A percentile compares a stretch with the other conserved stretches of the same genome.
Conservation (phyloP, 2,113 vertebrate species). For the Corapipo altera region DNA sequence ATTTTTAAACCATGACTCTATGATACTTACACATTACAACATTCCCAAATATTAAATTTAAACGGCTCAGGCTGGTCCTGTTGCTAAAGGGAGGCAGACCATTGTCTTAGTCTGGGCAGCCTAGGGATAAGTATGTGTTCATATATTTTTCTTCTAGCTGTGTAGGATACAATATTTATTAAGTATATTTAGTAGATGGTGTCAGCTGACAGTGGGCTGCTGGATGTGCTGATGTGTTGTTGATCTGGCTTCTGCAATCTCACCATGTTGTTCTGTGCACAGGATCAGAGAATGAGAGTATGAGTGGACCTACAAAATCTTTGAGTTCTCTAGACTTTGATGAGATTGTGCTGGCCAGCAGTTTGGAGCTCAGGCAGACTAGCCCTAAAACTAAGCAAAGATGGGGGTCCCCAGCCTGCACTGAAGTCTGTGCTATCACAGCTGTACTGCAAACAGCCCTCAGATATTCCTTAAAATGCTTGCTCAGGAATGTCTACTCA, state of each 20-base stretch:
- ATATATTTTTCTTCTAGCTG: neutral
- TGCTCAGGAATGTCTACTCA: constrained; percentile 28
- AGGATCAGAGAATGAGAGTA: neutral
- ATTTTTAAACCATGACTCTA: neutral
- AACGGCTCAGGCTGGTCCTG: neutral
- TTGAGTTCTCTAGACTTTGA: neutral
- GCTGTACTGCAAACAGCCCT: neutral
- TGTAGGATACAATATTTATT: neutral
- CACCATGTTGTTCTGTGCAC: neutral
- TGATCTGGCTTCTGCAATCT: neutral
- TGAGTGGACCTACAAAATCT: neutral
- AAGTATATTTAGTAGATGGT: neutral
- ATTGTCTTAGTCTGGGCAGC: neutral
- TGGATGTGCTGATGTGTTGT: neutral
- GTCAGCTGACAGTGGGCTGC: neutral
- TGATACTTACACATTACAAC: neutral
- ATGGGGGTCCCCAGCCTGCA: neutral
- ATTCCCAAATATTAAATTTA: neutral
- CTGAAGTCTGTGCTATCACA: constrained; percentile 3
- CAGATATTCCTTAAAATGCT: constrained; percentile 27
- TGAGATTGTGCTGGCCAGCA: neutral
- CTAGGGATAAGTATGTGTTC: neutral
- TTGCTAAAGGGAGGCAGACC: neutral
- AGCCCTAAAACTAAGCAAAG: neutral
- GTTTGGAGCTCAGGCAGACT: neutral